Base-by-base conservation (phyloP, 2,888 invertebrate species). In the Spodoptera exigua region DNA sequence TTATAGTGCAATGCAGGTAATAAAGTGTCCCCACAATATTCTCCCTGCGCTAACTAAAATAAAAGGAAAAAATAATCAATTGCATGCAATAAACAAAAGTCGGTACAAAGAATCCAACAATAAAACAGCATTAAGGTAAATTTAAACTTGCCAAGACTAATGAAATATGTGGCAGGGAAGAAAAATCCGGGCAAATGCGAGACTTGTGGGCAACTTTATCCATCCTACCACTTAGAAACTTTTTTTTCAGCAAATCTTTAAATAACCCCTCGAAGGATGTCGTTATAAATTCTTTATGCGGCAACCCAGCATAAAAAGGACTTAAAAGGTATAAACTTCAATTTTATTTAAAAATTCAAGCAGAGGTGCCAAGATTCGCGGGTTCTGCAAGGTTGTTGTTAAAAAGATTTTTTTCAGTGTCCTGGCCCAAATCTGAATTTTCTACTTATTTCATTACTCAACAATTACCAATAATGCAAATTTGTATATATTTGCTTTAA, bases 191-290 rank as follows among this genome's bases (percentile, higher is more conserved):
- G 62, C 56, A 49, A 49, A 43, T 46, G 48, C 70, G 58, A n/a
- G 17, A 51, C 45, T 21, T 36, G 44, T 57, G 46, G 52, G 37
- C 35, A 56, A 52, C 72, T 81, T 82, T 76, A 21, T 5, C 57
- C 72, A 68, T 66, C 77, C 49, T 14, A 48, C 75, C 74, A 76
- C 79, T 84, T 81, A 79, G 51, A 79, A 82, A 81, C 47, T 79
- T 82, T 78, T 71, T 71, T 70, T 68, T 69, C 52, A 46, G 57
- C 69, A 76, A 79, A 79, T 75, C 74, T 78, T 64, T 73, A 72
- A 80, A 79, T 76, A 80, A 78, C 62, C 64, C 67, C 52, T 60
- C 45, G 55, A 59, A 70, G 66, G 59, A 53, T 60, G 39, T 59
- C 39, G 45, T 54, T 64, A 68, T 62, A 41, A 74, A 68, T 70